Conservation (phyloP, 2,888 invertebrate genomes). For the Rhingia campestris region DNA sequence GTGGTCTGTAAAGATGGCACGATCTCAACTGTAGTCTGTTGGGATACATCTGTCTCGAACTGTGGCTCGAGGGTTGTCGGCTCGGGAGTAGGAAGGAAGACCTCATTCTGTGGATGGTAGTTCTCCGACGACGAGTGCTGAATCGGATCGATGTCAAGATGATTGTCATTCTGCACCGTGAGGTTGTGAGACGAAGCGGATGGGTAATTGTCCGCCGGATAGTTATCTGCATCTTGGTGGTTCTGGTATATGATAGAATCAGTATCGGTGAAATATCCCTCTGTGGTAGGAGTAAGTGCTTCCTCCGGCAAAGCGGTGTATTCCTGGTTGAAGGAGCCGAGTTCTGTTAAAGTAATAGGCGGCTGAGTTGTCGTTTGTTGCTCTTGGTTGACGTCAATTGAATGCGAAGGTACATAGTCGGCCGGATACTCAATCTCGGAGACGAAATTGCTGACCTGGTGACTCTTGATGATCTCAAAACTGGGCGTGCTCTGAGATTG, state of each 20-base stretch:
- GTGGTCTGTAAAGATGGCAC: conserved; percentile 72
- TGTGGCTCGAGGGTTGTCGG: conserved; percentile 63
- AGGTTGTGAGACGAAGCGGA: conserved; percentile 80
- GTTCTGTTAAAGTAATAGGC: conserved; percentile 60
- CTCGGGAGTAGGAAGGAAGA: conserved; percentile 42
- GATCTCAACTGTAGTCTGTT: conserved; percentile 66
- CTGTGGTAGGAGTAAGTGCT: conserved; percentile 11
- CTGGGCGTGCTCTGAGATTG: conserved; percentile 64
- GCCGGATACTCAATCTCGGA: conserved; percentile 89
- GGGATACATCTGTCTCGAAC: conserved; percentile 46
- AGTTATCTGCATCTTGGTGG: conserved; percentile 77
- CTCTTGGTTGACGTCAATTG: conserved; percentile 82
- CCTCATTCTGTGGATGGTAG: conserved; percentile 55
- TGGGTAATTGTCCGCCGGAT: conserved; percentile 84
- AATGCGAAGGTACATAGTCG: conserved; percentile 85
- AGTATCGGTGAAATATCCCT: conserved; percentile 71
- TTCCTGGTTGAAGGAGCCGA: conserved; percentile 48
- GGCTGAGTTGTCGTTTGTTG: conserved; percentile 36
- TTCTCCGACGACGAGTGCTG: conserved; percentile 60
- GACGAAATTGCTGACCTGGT: conserved; percentile 87
- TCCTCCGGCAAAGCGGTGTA: conserved; percentile 33
- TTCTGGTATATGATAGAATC: conserved; percentile 82
- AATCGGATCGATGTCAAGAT: conserved; percentile 63
- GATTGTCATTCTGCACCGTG: conserved; percentile 70
- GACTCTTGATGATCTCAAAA: conserved; percentile 84